Percentiles rank a stretch among this genome's conserved stretches.
phyloP scores from a whole-genome alignment of 2,888 invertebrate genomes.

The Phragmatobia fuliginosa region DNA sequence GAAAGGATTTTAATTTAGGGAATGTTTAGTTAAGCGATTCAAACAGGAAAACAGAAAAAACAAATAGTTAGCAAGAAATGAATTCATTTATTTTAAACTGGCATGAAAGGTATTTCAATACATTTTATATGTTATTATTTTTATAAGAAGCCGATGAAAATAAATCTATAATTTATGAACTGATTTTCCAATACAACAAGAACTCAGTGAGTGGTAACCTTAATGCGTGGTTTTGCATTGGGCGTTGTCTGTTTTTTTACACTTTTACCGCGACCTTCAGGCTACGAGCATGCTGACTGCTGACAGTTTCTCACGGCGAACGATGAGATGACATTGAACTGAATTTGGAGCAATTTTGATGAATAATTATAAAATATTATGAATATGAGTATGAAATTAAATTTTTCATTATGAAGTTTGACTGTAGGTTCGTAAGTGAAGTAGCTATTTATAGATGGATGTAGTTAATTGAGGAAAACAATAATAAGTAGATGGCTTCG shows the following conservation, averaged over 20 bases:
- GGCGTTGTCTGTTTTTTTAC: slow-evolving; percentile 63
- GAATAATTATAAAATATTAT: slow-evolving; percentile 13
- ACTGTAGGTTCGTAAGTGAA: too few relatives aligned
- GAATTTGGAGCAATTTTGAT: slow-evolving; percentile 40
- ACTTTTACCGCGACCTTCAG: slow-evolving; percentile 74
- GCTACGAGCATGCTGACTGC: slow-evolving; percentile 37
- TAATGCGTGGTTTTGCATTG: slow-evolving; percentile 30
- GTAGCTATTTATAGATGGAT: too few relatives aligned
- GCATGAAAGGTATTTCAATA: neutral
- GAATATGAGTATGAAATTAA: slow-evolving; percentile 7
- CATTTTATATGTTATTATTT: neutral
- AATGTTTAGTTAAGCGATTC: too few relatives aligned
- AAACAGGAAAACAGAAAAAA: too few relatives aligned
- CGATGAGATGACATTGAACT: slow-evolving; percentile 61
- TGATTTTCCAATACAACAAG: neutral
- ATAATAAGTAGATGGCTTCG: too few relatives aligned
- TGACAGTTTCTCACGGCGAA: slow-evolving; percentile 61
- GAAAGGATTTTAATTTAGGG: too few relatives aligned
- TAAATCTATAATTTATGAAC: neutral
- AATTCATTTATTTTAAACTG: neutral
- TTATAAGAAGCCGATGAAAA: neutral
- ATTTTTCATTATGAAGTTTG: neutral
- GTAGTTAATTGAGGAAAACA: too few relatives aligned
- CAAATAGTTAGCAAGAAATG: neutral
- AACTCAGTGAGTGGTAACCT: slow-evolving; percentile 3